Evolutionary conservation across 2,113 vertebrate species (phyloP).

Genomic region (Cichladusa arquata): DNA sequence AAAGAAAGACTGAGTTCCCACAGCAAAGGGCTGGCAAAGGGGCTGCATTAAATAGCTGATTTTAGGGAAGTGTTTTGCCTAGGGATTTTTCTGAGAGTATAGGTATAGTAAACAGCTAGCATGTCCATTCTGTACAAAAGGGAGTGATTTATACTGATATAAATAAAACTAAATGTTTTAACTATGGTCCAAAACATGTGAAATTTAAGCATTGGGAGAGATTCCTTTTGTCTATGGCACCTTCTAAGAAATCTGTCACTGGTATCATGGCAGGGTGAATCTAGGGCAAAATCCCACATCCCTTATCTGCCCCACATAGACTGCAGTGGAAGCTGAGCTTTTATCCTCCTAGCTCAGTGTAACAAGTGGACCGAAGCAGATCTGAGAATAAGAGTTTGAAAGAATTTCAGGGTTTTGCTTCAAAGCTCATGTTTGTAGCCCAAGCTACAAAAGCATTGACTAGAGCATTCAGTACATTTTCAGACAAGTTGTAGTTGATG

Average conservation of each 20-base stretch:
- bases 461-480: background rate
- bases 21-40: constrained; percentile 43
- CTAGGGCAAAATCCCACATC: background rate
- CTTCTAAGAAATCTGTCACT: background rate
- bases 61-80: constrained; percentile 77
- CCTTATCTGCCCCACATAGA: background rate
- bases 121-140: background rate
- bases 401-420: background rate
- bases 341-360: background rate
- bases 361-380: background rate
- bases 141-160: background rate
- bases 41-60: constrained; percentile 73
- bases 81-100: constrained; percentile 73
- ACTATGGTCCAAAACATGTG: background rate
- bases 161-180: background rate
- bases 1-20: constrained; percentile 23
- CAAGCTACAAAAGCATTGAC: background rate
- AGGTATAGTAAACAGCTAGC: constrained; percentile 55
- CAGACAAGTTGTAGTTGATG: background rate
- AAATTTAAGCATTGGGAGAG: background rate
- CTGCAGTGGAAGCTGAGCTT: background rate
- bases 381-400: background rate
- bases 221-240: background rate
- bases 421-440: background rate
- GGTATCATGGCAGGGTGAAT: rapidly evolving